phyloP scores from a whole-genome alignment of 1,140 invertebrate genomes.

The Anoplophora glabripennis region DNA sequence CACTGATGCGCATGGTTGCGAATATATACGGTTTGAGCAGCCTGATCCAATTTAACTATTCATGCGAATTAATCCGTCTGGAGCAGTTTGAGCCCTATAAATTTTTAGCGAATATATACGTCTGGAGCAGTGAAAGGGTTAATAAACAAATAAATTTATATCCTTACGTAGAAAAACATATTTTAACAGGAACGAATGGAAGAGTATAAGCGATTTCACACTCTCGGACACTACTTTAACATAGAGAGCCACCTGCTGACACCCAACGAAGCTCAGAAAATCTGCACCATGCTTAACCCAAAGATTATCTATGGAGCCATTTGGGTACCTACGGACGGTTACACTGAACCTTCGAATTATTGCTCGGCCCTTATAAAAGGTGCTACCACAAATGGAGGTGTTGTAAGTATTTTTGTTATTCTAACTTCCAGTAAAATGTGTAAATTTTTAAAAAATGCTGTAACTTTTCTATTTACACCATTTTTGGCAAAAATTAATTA shows the following conservation, averaged over 20 bases:
- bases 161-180: background rate
- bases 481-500: no score
- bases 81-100: no score
- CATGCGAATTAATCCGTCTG: no score
- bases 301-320: constrained; percentile 71
- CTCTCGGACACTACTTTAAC: constrained; percentile 71
- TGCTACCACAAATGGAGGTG: constrained; percentile 66
- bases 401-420: constrained; percentile 52
- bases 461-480: no score
- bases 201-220: constrained; percentile 80
- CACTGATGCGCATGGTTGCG: no score
- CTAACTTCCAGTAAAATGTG: no score
- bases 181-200: constrained; percentile 68
- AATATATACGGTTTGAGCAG: no score
- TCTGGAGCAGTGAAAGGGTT: no score
- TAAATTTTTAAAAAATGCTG: no score
- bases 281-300: constrained; percentile 78
- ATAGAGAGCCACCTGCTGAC: constrained; percentile 72
- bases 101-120: no score
- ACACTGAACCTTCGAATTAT: constrained; percentile 76
- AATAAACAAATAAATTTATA: no score
- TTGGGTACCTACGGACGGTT: constrained; percentile 78
- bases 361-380: constrained; percentile 70
- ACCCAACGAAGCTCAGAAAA: constrained; percentile 68
- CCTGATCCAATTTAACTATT: no score